A percentile compares a stretch with the other conserved stretches of the same genome.
Conservation (phyloP, 2,113 vertebrate species). For the Otocyon megalotis region DNA sequence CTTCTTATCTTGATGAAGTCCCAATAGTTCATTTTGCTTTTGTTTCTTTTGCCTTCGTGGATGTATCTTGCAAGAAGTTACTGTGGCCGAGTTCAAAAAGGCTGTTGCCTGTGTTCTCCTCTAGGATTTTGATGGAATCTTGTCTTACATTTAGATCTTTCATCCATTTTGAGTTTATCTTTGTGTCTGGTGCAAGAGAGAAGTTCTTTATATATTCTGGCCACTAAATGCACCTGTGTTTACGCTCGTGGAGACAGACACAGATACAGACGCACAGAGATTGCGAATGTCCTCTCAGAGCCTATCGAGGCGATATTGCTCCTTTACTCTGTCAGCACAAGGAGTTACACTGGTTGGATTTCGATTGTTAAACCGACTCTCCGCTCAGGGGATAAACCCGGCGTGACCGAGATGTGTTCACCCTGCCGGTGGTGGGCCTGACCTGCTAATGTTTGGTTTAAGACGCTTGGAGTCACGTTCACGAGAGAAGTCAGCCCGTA, state of each 20-base stretch:
- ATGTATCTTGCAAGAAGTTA: too few relatives aligned
- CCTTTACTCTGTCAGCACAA: neutral
- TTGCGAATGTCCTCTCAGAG: neutral
- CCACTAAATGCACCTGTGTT: neutral
- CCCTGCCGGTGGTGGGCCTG: fast-evolving
- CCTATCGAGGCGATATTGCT: fast-evolving
- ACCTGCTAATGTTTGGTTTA: fast-evolving
- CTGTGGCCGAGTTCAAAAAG: too few relatives aligned
- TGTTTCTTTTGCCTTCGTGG: too few relatives aligned
- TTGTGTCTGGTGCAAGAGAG: too few relatives aligned
- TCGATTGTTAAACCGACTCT: fast-evolving
- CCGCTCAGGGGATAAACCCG: fast-evolving
- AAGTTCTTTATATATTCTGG: neutral
- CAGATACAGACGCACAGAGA: neutral
- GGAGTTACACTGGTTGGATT: neutral
- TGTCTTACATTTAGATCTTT: too few relatives aligned
- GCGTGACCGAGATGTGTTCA: fast-evolving
- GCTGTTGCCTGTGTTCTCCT: too few relatives aligned
- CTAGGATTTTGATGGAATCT: too few relatives aligned
- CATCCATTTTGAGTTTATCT: too few relatives aligned
- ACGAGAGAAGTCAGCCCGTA: fast-evolving
- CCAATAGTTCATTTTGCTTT: too few relatives aligned
- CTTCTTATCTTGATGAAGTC: too few relatives aligned
- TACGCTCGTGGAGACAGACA: neutral
- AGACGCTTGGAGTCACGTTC: fast-evolving